Base-by-base conservation (phyloP, 1,140 invertebrate genomes). In the Eumaeus atala region DNA sequence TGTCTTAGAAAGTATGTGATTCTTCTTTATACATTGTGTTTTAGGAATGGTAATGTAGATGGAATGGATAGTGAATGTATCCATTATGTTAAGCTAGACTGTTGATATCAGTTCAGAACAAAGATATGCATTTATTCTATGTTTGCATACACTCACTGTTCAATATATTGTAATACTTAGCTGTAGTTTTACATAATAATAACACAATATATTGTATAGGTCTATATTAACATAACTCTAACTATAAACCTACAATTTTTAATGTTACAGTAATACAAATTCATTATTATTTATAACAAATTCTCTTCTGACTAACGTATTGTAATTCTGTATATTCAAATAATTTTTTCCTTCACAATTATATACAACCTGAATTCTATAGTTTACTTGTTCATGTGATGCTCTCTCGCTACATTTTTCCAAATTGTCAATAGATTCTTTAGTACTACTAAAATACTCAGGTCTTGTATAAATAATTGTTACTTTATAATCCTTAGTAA, bases 371-470 rank as follows among this genome's bases (percentile, higher is more conserved):
- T 77, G 66, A 36, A 84, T 72, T 50, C 65, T 73, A 51, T 70
- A 76, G 51, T 80, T 80, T 35, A 78, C 34, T 53, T 61, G 56
- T 52, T 74, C 70, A 34, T 67, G 12, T 33, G 54, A 55, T 55
- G 58, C 47, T 50, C 52, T 0, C 48, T 76, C 64, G 60, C 51
- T 58, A 55, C 65, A 68, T 47, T 59, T 21, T 61, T 76, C 70
- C 54, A 70, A 49, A 54, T 71, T 72, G 56, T 78, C 64, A 54
- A 63, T 65, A 3, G 54, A 12, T 47, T 77, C 74, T 64, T 79
- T 85, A 56, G 40, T 74, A 52, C 71, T 77, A 66, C 60, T 66
- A 54, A 85, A 85, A 66, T 80, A 73, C 58, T 72, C 65, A 40
- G 82, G 78, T 70, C 66, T 78, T 48, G 65, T 77, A 61, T 79